Base-by-base conservation (phyloP, 2,113 vertebrate species). In the Neoarius graeffei region DNA sequence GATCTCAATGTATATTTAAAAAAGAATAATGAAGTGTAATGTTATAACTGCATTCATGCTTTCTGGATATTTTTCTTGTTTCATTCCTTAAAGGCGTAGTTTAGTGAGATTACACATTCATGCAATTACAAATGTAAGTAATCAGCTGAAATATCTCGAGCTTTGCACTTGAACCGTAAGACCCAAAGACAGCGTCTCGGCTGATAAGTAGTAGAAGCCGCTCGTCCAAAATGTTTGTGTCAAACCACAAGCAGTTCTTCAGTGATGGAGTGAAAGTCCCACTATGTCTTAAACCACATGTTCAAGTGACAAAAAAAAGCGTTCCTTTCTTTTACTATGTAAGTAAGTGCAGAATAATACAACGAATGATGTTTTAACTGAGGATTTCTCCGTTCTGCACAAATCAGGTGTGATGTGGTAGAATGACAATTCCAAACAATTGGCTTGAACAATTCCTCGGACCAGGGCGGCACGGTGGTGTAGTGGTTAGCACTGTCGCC, bases 1-100 rank as follows among this genome's bases (percentile, higher is more conserved):
- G 19, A 62, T 71, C 10, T 82, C 25, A 57, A 59, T 84, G 10
- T 59, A 84, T 64, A 56, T 85, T 17, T 89, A 52, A 66, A 30
- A 64, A 52, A 66, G 8, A 67, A 30, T 35, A 35, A 48, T 79
- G 56, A 62, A 50, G 35, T 76, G 4, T 86, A 35, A 15, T 80
- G 8, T 23, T 57, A 25, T 69, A 15, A 64, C n/a, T 81, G n/a
- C 15, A 23, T 20, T 85, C 84, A 77, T 5, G n/a, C 20, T 62
- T 60, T 66, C 27, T n/a, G 42, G 5, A 42, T 81, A 30, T 59
- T n/a, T 52, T 50, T 66, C 35, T 66, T 35, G 5, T 71, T 81
- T 69, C 14, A 71, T 48, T 81, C 1, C 20, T 71, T 60, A 71
- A 73, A 84, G 62, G 82, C 60, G 1, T 42, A 82, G 57, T 82